phyloP scores from a whole-genome alignment of 2,888 invertebrate species.

The Phyto melanocephala region DNA sequence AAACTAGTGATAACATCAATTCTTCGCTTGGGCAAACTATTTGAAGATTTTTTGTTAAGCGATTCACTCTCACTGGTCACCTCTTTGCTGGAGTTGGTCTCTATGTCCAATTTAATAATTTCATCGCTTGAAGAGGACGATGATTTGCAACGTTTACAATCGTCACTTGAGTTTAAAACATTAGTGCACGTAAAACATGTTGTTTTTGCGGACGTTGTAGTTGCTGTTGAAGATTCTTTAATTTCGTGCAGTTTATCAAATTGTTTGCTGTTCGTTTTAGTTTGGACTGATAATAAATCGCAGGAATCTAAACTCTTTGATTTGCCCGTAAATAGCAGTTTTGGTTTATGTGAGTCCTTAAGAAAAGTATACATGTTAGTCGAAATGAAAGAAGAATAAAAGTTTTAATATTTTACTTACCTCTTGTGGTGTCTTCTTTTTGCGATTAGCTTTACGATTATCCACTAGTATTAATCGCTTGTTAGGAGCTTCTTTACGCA shows the following conservation, averaged over 20 bases:
- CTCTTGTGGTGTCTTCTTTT: constrained; percentile 73
- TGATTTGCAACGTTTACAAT: constrained; percentile 74
- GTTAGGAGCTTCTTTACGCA: constrained; percentile 86
- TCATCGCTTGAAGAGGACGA: constrained; percentile 56
- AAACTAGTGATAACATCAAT: constrained; percentile 79
- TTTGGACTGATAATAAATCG: constrained; percentile 82
- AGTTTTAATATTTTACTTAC: constrained; percentile 62
- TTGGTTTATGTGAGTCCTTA: constrained; percentile 74
- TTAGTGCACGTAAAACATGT: constrained; percentile 73
- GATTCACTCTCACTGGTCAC: constrained; percentile 41
- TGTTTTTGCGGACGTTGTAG: constrained; percentile 69
- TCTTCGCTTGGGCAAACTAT: constrained; percentile 72
- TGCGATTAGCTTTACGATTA: constrained; percentile 80
- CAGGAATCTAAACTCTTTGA: constrained; percentile 92
- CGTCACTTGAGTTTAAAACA: constrained; percentile 71
- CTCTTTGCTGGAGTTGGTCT: constrained; percentile 16
- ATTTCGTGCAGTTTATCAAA: constrained; percentile 76
- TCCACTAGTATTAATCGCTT: constrained; percentile 88
- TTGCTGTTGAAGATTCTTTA: constrained; percentile 69
- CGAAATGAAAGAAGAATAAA: background rate
- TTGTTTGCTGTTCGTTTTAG: constrained; percentile 71
- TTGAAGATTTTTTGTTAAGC: constrained; percentile 32
- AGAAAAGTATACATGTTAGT: background rate
- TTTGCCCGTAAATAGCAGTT: constrained; percentile 77
- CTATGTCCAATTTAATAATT: constrained; percentile 42